Evolutionary conservation across 2,888 invertebrate species (phyloP), one percentile per base, ranked within the genome.

Genomic region (Brenthis daphne): DNA sequence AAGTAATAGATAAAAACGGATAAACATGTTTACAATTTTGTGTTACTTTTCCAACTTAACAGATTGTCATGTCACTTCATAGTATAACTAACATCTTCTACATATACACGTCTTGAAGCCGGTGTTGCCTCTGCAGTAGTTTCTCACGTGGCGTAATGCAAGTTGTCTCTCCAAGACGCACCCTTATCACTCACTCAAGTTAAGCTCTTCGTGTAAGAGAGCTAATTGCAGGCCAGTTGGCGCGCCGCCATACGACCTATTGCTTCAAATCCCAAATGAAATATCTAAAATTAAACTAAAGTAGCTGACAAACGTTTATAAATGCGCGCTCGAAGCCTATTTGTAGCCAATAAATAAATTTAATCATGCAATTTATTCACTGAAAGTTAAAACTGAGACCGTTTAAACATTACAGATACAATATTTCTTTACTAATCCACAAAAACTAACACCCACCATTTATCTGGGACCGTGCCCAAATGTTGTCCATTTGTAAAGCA

Each of bases 401-500:
- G 53, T 64, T 70, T 63, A 68, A 68, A 55, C 71, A 43, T 64
- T 66, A 67, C 68, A 64, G 66, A 64, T 69, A 66, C 71, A 51
- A 71, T 65, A 71, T 66, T 64, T 69, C 71, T 66, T 71, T 65
- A 53, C 71, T 71, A 69, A 71, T 69, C 71, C 69, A 64, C 69
- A 69, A 71, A 68, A 68, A 71, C 71, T 71, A 69, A 71, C 69
- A 56, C 69, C 66, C 65, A 55, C 64, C 69, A 71, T 71, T 67
- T 64, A 66, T 71, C 69, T 55, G 60, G 64, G 66, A 56, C 48
- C 51, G 68, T 51, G 69, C 66, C 69, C 68, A 66, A 71, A 72
- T 73, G 73, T 65, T 72, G 66, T 70, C 71, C 69, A 73, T 73
- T 73, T 73, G 69, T 73, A 68, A 65, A 69, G 68, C 70, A 55